These are phyloP conservation scores for Scytalopus superciliaris DNA, from an alignment of 2,113 vertebrate genomes.

Conservation along the genomic window DNA sequence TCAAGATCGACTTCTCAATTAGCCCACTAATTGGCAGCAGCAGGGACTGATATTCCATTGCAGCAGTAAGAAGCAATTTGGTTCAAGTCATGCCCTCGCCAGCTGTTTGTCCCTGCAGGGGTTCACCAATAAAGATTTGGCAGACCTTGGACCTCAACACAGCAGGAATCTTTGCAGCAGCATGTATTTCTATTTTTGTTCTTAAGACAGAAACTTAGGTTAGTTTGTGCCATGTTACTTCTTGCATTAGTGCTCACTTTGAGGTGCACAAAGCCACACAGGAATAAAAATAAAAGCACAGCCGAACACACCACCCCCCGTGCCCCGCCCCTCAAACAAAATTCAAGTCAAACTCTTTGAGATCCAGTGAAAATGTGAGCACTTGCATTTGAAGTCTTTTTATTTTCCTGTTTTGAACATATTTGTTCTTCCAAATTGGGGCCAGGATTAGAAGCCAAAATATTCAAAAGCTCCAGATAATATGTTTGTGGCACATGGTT, in stretches of 20 bases:
- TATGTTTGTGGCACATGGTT: not conserved
- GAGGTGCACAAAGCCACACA: not conserved
- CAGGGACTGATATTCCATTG: not conserved
- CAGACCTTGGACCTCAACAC: not conserved
- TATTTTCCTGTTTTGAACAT: not conserved
- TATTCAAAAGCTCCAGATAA: not conserved
- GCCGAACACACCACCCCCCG: not conserved
- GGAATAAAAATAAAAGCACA: not conserved
- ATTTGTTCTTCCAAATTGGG: not conserved
- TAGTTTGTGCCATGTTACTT: not conserved
- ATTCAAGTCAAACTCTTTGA: not conserved
- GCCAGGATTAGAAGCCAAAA: not conserved
- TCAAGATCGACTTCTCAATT: conserved; percentile 31
- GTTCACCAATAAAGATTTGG: not conserved
- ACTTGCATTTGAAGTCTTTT: not conserved
- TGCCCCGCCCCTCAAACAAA: not conserved
- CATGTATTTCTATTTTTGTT: not conserved
- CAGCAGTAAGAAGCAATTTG: not conserved
- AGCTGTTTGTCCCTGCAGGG: not conserved
- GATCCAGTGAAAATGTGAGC: not conserved
- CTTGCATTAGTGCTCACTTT: not conserved
- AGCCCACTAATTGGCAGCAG: conserved; percentile 37
- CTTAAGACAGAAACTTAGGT: not conserved
- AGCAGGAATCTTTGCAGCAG: not conserved
- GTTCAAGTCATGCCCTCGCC: not conserved